These are phyloP conservation scores for Phlogophora meticulosa DNA, from an alignment of 2,888 invertebrate species.

Conservation along the genomic window DNA sequence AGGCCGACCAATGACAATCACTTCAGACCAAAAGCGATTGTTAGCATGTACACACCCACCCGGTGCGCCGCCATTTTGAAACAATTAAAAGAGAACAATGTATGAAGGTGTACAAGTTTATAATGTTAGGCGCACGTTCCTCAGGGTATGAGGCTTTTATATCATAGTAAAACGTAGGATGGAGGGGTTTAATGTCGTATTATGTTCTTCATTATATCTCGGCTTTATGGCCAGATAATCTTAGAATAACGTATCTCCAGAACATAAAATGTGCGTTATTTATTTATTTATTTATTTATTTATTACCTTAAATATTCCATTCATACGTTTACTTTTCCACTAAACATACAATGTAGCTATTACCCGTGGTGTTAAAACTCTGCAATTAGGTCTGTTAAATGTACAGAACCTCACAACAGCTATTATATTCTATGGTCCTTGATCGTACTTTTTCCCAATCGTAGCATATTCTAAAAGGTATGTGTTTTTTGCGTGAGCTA, in stretches of 20 bases:
- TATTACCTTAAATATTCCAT: not conserved
- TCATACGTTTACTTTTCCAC: not conserved
- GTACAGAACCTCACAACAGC: conserved; percentile 41
- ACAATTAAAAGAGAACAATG: conserved; percentile 29
- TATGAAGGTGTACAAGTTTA: conserved; percentile 37
- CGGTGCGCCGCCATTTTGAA: conserved; percentile 29
- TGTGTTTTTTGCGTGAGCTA: conserved; percentile 48
- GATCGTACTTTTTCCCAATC: conserved; percentile 35
- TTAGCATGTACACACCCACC: not conserved
- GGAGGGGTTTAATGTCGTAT: conserved; percentile 32
- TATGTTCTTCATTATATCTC: conserved; percentile 52
- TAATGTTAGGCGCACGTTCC: conserved; percentile 23
- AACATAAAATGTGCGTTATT: not conserved
- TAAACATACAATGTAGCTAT: no score
- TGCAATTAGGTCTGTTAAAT: not conserved
- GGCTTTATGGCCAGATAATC: conserved; percentile 46
- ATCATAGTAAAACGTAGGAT: conserved; percentile 24
- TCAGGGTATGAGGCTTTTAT: conserved; percentile 35
- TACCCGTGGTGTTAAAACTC: not conserved
- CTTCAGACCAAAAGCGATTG: conserved; percentile 10
- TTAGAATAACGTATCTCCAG: conserved; percentile 32
- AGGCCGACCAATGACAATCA: conserved; percentile 11
- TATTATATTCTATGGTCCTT: not conserved
- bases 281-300: conserved; percentile 3
- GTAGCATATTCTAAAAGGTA: conserved; percentile 34